Percentiles rank a stretch among this genome's conserved stretches.
Conservation (phyloP, 2,888 invertebrate species). For the Metellina segmentata region DNA sequence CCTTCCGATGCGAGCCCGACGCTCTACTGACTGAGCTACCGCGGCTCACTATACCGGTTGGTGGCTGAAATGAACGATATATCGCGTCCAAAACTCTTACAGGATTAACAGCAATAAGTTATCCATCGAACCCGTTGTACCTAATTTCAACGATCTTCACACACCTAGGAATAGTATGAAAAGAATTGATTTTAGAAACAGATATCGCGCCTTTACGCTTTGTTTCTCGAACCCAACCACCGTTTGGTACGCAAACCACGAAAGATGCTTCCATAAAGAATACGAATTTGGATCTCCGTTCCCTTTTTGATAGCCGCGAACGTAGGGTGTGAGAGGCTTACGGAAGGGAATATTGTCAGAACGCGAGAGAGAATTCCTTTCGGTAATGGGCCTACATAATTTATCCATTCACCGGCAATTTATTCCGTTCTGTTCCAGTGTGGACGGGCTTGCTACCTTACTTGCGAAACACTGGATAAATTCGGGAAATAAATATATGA, state of each 20-base stretch:
- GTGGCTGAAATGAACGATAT: too few species aligned
- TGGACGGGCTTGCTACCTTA: neutral
- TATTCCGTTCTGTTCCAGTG: neutral
- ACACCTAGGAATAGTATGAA: too few species aligned
- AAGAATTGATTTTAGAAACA: neutral
- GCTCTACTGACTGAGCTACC: too few species aligned
- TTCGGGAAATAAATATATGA: neutral
- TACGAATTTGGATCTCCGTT: constrained; percentile 14
- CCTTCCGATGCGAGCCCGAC: too few species aligned
- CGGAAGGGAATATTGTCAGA: constrained; percentile 3
- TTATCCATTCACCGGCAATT: constrained; percentile 12
- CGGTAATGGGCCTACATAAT: constrained; percentile 37
- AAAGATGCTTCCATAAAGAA: constrained; percentile 18
- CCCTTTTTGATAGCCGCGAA: constrained; percentile 22
- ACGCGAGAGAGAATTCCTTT: constrained; percentile 31
- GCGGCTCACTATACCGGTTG: too few species aligned
- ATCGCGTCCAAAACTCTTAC: too few species aligned
- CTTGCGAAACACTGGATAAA: neutral
- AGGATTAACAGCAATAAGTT: too few species aligned
- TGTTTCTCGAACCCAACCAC: constrained; percentile 1
- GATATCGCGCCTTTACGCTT: neutral
- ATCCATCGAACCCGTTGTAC: too few species aligned
- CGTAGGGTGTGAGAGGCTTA: neutral
- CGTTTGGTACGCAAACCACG: constrained; percentile 23
- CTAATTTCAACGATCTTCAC: too few species aligned